Evolutionary conservation across 1,140 invertebrate species (phyloP).

Genomic region (Uloborus diversus): DNA sequence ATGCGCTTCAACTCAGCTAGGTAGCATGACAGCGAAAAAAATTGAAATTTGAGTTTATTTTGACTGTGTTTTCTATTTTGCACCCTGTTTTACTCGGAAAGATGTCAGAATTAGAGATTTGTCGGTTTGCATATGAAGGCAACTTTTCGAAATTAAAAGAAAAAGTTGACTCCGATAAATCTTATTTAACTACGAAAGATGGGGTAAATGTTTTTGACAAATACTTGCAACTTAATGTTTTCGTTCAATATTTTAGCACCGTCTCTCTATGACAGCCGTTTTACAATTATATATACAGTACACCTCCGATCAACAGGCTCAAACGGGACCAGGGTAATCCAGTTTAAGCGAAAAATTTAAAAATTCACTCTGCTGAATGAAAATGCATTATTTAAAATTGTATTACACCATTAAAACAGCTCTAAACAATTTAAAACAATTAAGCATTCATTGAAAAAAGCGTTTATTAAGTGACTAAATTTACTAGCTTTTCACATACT

Average conservation of each 20-base stretch:
- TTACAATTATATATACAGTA: background rate
- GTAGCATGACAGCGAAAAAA: background rate
- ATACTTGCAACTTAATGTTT: background rate
- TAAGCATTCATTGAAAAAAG: no score
- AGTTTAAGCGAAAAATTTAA: background rate
- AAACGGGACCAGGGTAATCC: no score
- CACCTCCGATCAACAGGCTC: no score
- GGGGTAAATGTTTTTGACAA: slow-evolving; percentile 4
- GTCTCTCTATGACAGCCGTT: background rate
- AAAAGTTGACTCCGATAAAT: slow-evolving; percentile 23
- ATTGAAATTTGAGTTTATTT: no score
- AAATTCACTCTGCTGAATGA: background rate
- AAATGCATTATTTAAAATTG: background rate
- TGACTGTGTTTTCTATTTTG: no score
- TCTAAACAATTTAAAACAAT: no score
- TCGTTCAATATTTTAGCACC: background rate
- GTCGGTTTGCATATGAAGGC: slow-evolving; percentile 41
- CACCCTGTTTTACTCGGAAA: background rate
- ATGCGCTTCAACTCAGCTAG: no score
- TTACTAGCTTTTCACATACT: no score
- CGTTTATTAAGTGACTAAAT: no score
- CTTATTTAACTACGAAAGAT: slow-evolving; percentile 6
- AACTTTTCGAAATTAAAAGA: slow-evolving; percentile 32
- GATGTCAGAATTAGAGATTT: slow-evolving; percentile 46
- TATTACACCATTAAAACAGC: no score